Evolutionary conservation across 2,113 vertebrate species (phyloP).

Genomic region (Podarcis cretensis): DNA sequence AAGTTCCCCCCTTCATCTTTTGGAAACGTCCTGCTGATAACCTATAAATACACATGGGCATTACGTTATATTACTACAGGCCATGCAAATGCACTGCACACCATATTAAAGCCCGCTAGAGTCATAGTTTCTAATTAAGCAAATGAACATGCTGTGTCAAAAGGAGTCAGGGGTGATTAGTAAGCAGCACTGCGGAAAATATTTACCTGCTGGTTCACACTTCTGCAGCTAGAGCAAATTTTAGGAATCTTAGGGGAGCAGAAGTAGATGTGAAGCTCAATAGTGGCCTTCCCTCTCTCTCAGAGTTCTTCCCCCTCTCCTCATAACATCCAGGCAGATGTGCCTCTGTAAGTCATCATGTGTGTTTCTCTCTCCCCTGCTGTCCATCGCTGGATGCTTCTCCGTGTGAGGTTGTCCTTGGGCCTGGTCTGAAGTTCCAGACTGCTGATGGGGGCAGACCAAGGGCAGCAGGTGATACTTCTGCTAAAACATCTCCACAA

Average conservation of each 20-base stretch:
- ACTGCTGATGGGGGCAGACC: too few species aligned
- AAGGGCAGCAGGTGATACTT: too few species aligned
- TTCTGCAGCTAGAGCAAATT: not conserved
- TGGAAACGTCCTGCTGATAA: not conserved
- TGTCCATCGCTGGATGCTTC: not conserved
- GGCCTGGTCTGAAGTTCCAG: too few species aligned
- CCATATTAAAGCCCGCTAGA: not conserved
- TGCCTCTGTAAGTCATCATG: not conserved
- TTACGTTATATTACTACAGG: conserved; percentile 21
- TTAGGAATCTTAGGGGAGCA: not conserved
- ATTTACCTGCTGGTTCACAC: not conserved
- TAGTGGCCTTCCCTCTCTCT: not conserved
- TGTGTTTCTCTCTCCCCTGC: not conserved
- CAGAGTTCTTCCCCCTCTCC: not conserved
- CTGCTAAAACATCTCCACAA: too few species aligned
- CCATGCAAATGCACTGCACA: accelerated
- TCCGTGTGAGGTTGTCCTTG: not conserved
- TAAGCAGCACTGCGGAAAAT: accelerated
- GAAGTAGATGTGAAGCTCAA: not conserved
- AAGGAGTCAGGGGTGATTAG: conserved; percentile 3
- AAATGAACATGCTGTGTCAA: not conserved
- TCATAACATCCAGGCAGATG: not conserved
- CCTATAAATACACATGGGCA: not conserved
- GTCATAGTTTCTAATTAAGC: not conserved
- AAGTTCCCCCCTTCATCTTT: not conserved